Evolutionary conservation across 1,140 invertebrate species (phyloP).

Genomic region (Temnothorax nylanderi): DNA sequence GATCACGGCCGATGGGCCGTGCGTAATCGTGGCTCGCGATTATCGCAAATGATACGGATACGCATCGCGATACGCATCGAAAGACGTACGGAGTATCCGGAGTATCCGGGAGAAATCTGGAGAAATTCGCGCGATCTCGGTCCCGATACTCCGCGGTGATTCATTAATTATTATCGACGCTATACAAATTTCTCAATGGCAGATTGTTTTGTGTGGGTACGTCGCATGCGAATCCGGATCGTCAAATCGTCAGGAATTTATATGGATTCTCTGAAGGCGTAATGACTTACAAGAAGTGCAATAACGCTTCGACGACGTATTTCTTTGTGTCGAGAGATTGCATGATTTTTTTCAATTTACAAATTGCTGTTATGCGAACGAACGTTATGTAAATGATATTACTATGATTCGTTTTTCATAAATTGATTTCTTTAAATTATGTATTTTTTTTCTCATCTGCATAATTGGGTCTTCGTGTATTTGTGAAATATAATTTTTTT

Average conservation of each 20-base stretch:
- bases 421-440: background rate
- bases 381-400: background rate
- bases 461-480: background rate
- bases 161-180: background rate
- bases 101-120: constrained; percentile 23
- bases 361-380: background rate
- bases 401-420: background rate
- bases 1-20: background rate
- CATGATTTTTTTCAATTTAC: background rate
- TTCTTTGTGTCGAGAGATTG: background rate
- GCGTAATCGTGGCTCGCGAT: constrained; percentile 20
- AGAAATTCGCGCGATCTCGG: background rate
- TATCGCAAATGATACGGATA: background rate
- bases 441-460: background rate
- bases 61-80: background rate
- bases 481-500: background rate
- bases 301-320: background rate
- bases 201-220: background rate
- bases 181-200: background rate
- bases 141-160: background rate
- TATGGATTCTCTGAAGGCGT: background rate
- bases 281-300: background rate
- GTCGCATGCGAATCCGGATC: background rate
- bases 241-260: background rate
- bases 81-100: no score